Evolutionary conservation across 2,888 invertebrate genomes (phyloP), one percentile per base, ranked within the genome.

Genomic region (Sarcophaga carnaria): DNA sequence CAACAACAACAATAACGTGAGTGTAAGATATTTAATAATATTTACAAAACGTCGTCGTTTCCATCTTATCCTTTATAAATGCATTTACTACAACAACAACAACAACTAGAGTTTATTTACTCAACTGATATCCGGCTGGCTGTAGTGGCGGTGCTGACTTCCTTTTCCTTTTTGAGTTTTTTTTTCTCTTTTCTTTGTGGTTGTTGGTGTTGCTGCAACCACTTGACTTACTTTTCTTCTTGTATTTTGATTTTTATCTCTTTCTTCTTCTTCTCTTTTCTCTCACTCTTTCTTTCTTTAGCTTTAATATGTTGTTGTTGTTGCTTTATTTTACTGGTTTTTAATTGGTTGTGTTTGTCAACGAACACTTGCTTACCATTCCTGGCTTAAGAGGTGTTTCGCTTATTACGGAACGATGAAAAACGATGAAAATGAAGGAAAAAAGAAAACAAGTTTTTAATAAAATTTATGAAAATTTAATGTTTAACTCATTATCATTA

Each of bases 141-240:
- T 60, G 67, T 66, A 60, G 37, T 63, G 2, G 47, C 49, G 1
- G 8, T 20, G 54, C 14, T 49, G 86, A 83, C 83, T 86, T 86
- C 83, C 25, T 76, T 85, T 54, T 54, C 17, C 64, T 67, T 67
- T 63, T 59, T 75, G 54, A 11, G 10, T 70, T 64, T 82, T 60
- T 60, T 72, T 49, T 22, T 4, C n/a, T 20, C n/a, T 22, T n/a
- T 6, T 60, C 14, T 54, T 5, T 54, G 64, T 62, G 45, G 75
- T 67, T 67, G 71, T 71, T 67, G 84, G 2, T 54, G 67, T 83
- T 62, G 64, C n/a, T 79, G 60, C 76, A 80, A 77, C 67, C 67
- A 77, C 83, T 86, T 86, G 86, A 83, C 86, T 86, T 86, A 86
- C 25, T 76, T 85, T 54, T 17, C 54, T 37, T 49, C 64, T 76